phyloP scores from a whole-genome alignment of 1,140 invertebrate genomes.

The Paramacrobiotus metropolitanus region DNA sequence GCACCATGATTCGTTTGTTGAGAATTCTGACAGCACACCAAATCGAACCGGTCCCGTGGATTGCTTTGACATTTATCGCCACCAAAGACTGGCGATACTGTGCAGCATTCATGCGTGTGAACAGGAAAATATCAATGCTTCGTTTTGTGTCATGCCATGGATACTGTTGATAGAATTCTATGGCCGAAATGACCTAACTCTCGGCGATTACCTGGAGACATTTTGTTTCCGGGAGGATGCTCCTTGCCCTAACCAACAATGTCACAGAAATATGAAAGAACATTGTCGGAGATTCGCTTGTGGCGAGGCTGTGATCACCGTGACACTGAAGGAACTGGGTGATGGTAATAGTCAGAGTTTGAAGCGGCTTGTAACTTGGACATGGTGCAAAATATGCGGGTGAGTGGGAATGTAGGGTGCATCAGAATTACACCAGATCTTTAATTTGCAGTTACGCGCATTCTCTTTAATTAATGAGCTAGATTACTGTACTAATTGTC shows the following conservation, averaged over 20 bases:
- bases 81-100: constrained; percentile 64
- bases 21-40: no score
- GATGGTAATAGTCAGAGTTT: constrained; percentile 15
- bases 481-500: background rate
- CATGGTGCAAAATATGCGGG: constrained; percentile 51
- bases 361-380: constrained; percentile 48
- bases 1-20: no score
- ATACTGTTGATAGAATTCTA: constrained; percentile 84
- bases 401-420: constrained; percentile 23
- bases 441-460: no score
- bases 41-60: background rate
- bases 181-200: constrained; percentile 69
- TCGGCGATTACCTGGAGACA: constrained; percentile 73
- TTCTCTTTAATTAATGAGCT: no score
- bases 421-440: no score
- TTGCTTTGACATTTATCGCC: constrained; percentile 18
- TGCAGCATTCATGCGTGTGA: constrained; percentile 71
- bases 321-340: constrained; percentile 25
- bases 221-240: constrained; percentile 53
- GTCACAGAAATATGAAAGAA: constrained; percentile 57
- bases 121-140: constrained; percentile 44
- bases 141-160: constrained; percentile 69
- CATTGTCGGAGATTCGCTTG: constrained; percentile 65
- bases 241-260: constrained; percentile 46
- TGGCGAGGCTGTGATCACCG: constrained; percentile 27